Evolutionary conservation across 2,888 invertebrate species (phyloP).

Genomic region (Caenorhabditis sp.): DNA sequence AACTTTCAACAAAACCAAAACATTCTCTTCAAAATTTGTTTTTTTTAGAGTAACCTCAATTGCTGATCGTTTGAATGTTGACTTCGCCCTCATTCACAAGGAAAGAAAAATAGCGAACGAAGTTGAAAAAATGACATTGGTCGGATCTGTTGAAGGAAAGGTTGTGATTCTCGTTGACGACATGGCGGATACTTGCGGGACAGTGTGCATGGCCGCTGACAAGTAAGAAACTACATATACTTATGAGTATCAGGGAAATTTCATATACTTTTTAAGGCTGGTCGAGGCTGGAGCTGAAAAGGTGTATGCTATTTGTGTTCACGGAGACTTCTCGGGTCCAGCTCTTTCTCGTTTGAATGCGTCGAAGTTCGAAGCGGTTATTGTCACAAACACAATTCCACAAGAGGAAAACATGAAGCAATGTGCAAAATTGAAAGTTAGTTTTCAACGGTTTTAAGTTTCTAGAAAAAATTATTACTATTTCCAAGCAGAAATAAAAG

Average conservation of each 20-base stretch:
- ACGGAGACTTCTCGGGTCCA: constrained; percentile 93
- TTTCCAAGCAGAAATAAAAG: too few relatives aligned
- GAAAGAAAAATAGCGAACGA: constrained; percentile 94
- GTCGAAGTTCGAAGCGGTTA: constrained; percentile 91
- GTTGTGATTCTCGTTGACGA: constrained; percentile 93
- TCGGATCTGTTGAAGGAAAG: constrained; percentile 88
- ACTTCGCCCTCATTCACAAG: constrained; percentile 94
- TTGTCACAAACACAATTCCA: constrained; percentile 94
- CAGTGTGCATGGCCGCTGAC: constrained; percentile 91
- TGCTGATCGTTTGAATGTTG: constrained; percentile 89
- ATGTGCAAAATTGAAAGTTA: too few relatives aligned
- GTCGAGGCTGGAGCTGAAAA: constrained; percentile 76
- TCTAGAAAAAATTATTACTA: too few relatives aligned
- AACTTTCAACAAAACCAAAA: too few relatives aligned
- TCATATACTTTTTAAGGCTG: constrained; percentile 72
- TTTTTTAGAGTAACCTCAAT: constrained; percentile 78
- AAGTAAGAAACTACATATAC: constrained; percentile 77
- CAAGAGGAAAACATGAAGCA: constrained; percentile 92
- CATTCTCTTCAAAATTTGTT: too few relatives aligned
- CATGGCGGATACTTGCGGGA: constrained; percentile 96
- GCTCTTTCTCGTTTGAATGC: constrained; percentile 91
- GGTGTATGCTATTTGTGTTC: constrained; percentile 90
- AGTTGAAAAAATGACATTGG: constrained; percentile 93
- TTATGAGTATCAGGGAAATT: constrained; percentile 48
- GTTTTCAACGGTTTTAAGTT: too few relatives aligned